These are phyloP conservation scores for Ellobius talpinus DNA, from an alignment of 2,113 vertebrate genomes.

Conservation along the genomic window DNA sequence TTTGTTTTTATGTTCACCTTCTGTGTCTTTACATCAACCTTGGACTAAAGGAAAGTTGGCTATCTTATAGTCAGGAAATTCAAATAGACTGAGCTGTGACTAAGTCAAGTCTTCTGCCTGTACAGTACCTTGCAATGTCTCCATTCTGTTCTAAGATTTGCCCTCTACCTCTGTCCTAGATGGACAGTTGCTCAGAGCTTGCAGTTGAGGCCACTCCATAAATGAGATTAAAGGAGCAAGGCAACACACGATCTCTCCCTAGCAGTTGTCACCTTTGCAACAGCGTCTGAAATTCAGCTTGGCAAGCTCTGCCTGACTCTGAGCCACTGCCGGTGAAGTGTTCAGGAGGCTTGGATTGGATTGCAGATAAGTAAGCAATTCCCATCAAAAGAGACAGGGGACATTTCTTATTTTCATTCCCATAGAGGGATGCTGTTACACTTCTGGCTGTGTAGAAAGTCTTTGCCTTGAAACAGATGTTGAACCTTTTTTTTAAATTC, in stretches of 20 bases:
- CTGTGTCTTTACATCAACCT: not conserved
- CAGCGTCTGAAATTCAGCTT: slow-evolving; percentile 47
- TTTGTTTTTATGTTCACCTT: slow-evolving; percentile 2
- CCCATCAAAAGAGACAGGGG: not conserved
- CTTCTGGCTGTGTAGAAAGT: not conserved
- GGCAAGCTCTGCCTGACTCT: slow-evolving; percentile 1
- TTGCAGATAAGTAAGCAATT: slow-evolving; percentile 23
- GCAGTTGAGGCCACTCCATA: not conserved
- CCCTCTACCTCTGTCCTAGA: slow-evolving; percentile 65
- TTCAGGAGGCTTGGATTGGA: slow-evolving; percentile 34
- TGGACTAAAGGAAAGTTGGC: not conserved
- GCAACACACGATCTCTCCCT: not conserved
- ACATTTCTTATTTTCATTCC: slow-evolving; percentile 2
- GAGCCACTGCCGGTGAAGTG: not conserved
- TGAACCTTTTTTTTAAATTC: not conserved
- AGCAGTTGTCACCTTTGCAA: slow-evolving; percentile 2
- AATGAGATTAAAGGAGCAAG: slow-evolving; percentile 34
- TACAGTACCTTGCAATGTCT: slow-evolving; percentile 3
- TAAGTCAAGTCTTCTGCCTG: not conserved
- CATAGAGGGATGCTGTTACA: not conserved
- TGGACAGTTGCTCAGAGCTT: slow-evolving; percentile 46
- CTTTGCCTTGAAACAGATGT: not conserved
- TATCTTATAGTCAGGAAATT: not conserved
- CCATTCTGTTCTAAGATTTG: slow-evolving; percentile 24
- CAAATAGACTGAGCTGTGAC: not conserved